Base-by-base conservation (phyloP, 2,797 vertebrate genomes). In the Amblyraja radiata region DNA sequence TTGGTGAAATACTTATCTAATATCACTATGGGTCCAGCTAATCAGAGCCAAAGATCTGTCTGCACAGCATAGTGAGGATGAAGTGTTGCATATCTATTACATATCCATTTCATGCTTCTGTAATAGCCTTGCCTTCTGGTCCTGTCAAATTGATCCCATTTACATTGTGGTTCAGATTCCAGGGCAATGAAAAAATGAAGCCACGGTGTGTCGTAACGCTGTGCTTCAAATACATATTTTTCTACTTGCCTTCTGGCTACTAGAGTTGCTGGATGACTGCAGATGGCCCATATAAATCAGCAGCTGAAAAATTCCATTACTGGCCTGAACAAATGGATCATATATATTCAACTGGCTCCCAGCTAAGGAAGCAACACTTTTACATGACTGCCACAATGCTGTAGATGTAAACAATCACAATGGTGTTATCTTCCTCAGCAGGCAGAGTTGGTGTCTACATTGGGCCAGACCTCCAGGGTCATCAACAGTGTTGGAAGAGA, bases 231-330 rank as follows among this genome's bases (percentile, higher is more conserved):
- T 83, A 32, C 83, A 16, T 5, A 18, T 16, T 88, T 68, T 65
- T 25, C 84, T 32, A 65, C 14, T 88, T 88, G 63, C 14, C 61
- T 88, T 88, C 84, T 88, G 13, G 61, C 84, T 88, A 14, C 84
- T 7, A 10, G 61, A 3, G 14, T 21, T 83, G 14, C 58, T 88
- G 83, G 11, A 32, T 88, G 28, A 65, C 58, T 32, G 28, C 16
- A 18, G 61, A 9, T 32, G 28, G 5, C 58, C 61, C 84, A 65
- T 68, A 63, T 68, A 36, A 32, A 88, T n/a, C 83, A 63, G 58
- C 13, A 63, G n/a, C n/a, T 86, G 61, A 63, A 63, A 32, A 63
- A 1, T 32, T 63, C 5, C 0, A 61, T 18, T 58, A 16, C 3
- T 84, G 81, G 58, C 54, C 83, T n/a, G 58, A n/a, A 61, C 25